These are phyloP conservation scores for Butastur rufipennis DNA, from an alignment of 2,113 vertebrate genomes.

Conservation along the genomic window DNA sequence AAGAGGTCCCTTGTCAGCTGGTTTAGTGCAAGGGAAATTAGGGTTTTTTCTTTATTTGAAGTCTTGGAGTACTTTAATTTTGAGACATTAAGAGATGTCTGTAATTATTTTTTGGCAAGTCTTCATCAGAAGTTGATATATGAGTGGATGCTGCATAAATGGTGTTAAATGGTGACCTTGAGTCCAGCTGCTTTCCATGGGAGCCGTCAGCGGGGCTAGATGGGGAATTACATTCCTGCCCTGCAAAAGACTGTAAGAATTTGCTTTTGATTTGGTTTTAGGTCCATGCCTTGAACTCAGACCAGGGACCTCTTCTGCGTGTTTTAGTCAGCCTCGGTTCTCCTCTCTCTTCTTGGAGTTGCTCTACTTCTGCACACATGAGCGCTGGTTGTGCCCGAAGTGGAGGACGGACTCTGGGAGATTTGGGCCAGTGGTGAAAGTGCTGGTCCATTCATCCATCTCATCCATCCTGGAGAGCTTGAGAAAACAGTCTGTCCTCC, in stretches of 20 bases:
- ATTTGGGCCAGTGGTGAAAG: background rate
- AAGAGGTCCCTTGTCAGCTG: background rate
- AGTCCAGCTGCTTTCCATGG: background rate
- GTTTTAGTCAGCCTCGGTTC: background rate
- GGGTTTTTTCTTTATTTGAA: background rate
- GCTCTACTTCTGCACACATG: rapidly evolving
- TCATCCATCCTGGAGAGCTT: background rate
- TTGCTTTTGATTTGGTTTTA: background rate
- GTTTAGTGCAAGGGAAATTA: background rate
- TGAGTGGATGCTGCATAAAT: background rate
- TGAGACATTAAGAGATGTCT: background rate
- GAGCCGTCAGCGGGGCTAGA: background rate
- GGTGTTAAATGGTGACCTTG: background rate
- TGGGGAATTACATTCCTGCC: background rate
- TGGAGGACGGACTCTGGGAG: background rate
- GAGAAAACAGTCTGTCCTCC: background rate
- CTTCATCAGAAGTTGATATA: background rate
- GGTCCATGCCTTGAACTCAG: background rate
- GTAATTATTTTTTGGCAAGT: background rate
- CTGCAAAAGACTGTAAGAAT: background rate
- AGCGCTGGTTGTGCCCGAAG: background rate
- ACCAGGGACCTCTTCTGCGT: background rate
- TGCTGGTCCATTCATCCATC: background rate
- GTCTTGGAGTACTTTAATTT: background rate
- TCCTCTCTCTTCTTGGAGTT: background rate